Evolutionary conservation across 2,797 vertebrate species (phyloP).

Genomic region (Gymnocypris eckloni): DNA sequence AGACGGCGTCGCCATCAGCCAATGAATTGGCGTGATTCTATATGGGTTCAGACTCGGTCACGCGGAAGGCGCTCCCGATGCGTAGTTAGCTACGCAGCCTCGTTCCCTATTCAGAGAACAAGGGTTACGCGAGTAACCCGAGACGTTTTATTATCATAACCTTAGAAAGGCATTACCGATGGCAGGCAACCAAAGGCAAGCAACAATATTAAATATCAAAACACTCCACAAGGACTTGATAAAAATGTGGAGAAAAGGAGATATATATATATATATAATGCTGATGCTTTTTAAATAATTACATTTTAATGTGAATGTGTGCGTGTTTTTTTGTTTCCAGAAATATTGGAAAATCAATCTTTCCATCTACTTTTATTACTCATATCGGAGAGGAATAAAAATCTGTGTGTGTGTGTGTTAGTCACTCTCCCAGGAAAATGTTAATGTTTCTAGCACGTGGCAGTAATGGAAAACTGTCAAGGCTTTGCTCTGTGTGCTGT

Average conservation of each 20-base stretch:
- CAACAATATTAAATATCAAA: slow-evolving; percentile 8
- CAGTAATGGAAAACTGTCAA: neutral
- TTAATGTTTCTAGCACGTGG: neutral
- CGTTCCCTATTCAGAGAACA: too few relatives aligned
- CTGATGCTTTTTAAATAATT: neutral
- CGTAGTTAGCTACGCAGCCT: too few relatives aligned
- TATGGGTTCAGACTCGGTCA: too few relatives aligned
- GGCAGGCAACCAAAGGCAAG: neutral
- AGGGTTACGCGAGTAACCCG: too few relatives aligned
- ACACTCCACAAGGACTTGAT: neutral
- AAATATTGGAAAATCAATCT: neutral
- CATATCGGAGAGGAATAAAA: neutral
- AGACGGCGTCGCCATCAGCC: too few relatives aligned
- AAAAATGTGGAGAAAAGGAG: neutral
- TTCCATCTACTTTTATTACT: neutral
- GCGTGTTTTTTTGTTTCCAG: neutral
- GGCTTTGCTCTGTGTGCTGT: neutral
- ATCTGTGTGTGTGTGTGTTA: neutral
- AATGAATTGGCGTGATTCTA: too few relatives aligned
- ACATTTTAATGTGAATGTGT: neutral
- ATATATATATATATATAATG: too few relatives aligned
- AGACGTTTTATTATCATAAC: neutral
- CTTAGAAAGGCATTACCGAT: neutral
- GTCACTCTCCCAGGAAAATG: slow-evolving; percentile 5
- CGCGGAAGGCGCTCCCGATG: too few relatives aligned